Evolutionary conservation across 2,113 vertebrate genomes (phyloP), one percentile per base, ranked within the genome.

Genomic region (Poecile atricapillus): DNA sequence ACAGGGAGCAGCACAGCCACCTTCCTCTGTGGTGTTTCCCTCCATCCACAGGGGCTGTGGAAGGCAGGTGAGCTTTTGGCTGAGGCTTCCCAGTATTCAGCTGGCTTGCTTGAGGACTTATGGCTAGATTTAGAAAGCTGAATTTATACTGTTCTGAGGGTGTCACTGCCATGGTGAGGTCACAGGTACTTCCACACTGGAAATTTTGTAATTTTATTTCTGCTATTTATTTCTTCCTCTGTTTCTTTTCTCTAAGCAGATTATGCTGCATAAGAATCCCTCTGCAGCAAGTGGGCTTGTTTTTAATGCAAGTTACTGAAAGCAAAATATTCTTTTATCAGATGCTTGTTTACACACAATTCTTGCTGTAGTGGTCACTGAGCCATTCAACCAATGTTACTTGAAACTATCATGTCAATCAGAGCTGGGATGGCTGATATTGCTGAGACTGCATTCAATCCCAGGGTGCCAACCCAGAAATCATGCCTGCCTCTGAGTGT

Each of bases 221-320:
- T 50, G 82, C 63, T 90, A 4, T 43, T 43, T 43, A 16, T 43
- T 16, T 39, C 39, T 39, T 39, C 39, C 12, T 39, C 39, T 39
- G 11, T 55, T 59, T 50, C 9, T 77, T 56, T 55, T 89, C 68
- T 83, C 76, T 79, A 95, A 91, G 82, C 41, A 95, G 81, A 63
- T 90, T 93, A 79, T 90, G 74, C 65, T 96, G 78, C 84, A 33
- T 90, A 95, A 68, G 68, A 90, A 94, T 82, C 49, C 44, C n/a
- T 93, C 46, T 91, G 85, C 70, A 92, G 33, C 62, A 79, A 92
- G 81, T 70, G 31, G 35, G 33, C 75, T 97, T 2, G 0, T 89
- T 85, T 50, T 44, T 89, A 77, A 71, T 80, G 44, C 78, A 90
- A 60, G 30, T 55, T 83, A 47, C 59, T 92, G 89, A 97, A 53